Percentiles rank a stretch among this genome's conserved stretches.
Conservation (phyloP, 2,888 invertebrate genomes). For the Scrobipalpa atriplicella region DNA sequence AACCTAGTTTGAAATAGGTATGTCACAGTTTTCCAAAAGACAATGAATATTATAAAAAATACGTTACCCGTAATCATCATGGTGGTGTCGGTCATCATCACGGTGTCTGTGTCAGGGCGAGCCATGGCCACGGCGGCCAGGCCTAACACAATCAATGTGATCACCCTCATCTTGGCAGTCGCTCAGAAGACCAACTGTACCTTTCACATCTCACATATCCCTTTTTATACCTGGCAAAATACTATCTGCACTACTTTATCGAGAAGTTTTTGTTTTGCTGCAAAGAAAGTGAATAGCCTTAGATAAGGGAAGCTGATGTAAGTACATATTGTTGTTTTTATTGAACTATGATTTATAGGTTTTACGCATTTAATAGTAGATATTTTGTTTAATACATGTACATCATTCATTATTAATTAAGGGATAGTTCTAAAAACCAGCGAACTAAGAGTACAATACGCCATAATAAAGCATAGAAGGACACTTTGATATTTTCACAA, state of each 20-base stretch:
- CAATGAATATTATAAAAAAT: background rate
- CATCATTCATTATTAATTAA: too few species aligned
- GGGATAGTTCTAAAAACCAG: too few species aligned
- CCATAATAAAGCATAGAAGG: too few species aligned
- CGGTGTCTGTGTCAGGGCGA: constrained; percentile 34
- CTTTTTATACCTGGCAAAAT: constrained; percentile 24
- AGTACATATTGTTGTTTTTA: constrained; percentile 4
- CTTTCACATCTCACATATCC: background rate
- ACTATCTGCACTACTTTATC: background rate
- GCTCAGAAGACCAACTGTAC: constrained; percentile 26
- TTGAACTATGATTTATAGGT: background rate
- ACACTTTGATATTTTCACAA: too few species aligned
- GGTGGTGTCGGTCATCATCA: background rate
- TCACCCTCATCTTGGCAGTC: constrained; percentile 61
- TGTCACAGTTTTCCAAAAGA: background rate
- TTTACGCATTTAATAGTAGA: too few species aligned
- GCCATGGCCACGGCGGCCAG: constrained; percentile 66
- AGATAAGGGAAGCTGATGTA: constrained; percentile 7
- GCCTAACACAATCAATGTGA: constrained; percentile 58
- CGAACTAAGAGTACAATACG: too few species aligned
- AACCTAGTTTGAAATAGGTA: too few species aligned
- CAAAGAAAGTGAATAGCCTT: constrained; percentile 4
- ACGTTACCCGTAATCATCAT: constrained; percentile 15
- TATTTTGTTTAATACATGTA: too few species aligned
- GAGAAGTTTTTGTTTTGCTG: constrained; percentile 18